A percentile compares a stretch with the other conserved stretches of the same genome.
These are phyloP conservation scores for Oryctolagus cuniculus DNA, from an alignment of 2,113 vertebrate genomes.

Conservation along the genomic window DNA sequence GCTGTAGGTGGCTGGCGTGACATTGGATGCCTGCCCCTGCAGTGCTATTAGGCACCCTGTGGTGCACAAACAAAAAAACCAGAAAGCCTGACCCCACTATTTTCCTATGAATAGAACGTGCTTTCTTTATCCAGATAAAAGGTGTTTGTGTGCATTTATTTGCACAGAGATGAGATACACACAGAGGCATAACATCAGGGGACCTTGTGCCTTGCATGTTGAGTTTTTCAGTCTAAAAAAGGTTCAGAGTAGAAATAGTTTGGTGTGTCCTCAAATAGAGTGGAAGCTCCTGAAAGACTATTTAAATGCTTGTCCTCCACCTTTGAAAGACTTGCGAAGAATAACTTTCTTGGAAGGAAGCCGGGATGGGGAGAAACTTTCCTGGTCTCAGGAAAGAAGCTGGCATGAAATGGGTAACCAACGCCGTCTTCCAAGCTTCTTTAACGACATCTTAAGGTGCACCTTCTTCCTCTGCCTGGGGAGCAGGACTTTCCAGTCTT, in stretches of 20 bases:
- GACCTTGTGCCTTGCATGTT: neutral
- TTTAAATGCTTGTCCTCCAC: neutral
- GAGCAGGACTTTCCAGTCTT: neutral
- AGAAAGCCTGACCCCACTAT: conserved; percentile 78
- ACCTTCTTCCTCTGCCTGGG: neutral
- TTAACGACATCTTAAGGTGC: neutral
- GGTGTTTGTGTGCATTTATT: conserved; percentile 53
- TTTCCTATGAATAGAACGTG: conserved; percentile 82
- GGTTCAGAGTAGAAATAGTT: conserved; percentile 42
- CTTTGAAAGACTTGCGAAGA: neutral
- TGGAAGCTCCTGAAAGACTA: conserved; percentile 11
- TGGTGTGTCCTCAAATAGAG: neutral
- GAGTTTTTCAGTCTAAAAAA: neutral
- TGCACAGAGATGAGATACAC: conserved; percentile 33
- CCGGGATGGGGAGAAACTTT: neutral
- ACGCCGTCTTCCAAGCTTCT: neutral
- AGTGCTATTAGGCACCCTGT: conserved; percentile 71
- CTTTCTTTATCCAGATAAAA: conserved; percentile 80
- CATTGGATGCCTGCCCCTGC: conserved; percentile 78
- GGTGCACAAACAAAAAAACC: conserved; percentile 84
- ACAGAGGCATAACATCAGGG: conserved; percentile 67
- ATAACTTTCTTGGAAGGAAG: conserved; percentile 51
- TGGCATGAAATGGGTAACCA: neutral
- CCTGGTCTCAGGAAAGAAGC: neutral
- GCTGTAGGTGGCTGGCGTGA: conserved; percentile 80